Evolutionary conservation across 2,113 vertebrate genomes (phyloP).

Genomic region (Taxidea taxus): DNA sequence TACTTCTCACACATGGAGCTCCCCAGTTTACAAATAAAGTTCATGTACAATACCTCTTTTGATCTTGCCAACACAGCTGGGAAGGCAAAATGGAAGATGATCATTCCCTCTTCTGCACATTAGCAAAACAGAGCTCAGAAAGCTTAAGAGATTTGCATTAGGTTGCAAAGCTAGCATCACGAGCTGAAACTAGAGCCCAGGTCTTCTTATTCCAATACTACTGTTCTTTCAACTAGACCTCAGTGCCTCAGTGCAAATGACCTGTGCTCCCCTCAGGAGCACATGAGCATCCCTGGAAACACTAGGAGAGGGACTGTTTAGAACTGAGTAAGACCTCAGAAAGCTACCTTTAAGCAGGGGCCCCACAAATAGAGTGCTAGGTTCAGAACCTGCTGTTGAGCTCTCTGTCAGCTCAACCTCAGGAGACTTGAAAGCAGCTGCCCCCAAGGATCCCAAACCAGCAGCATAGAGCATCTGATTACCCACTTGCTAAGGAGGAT

Average conservation of each 20-base stretch:
- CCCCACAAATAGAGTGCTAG: neutral
- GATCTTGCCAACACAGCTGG: neutral
- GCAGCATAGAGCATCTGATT: neutral
- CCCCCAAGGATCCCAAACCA: neutral
- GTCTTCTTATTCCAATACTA: neutral
- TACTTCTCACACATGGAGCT: neutral
- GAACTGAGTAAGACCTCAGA: neutral
- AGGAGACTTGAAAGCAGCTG: neutral
- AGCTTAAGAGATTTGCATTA: neutral
- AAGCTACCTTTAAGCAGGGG: neutral
- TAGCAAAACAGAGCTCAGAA: neutral
- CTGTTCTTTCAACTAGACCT: neutral
- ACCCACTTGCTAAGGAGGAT: neutral
- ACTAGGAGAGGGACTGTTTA: neutral
- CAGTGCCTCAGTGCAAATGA: constrained; percentile 4
- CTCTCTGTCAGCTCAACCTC: neutral
- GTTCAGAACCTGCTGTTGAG: neutral
- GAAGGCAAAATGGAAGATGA: neutral
- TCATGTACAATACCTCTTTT: neutral
- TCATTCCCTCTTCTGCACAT: neutral
- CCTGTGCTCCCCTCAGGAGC: neutral
- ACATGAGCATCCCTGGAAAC: neutral
- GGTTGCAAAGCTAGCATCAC: neutral
- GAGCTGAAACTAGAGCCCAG: neutral
- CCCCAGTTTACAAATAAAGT: neutral